phyloP scores from a whole-genome alignment of 2,888 invertebrate genomes.

The Rhogogaster chlorosoma region DNA sequence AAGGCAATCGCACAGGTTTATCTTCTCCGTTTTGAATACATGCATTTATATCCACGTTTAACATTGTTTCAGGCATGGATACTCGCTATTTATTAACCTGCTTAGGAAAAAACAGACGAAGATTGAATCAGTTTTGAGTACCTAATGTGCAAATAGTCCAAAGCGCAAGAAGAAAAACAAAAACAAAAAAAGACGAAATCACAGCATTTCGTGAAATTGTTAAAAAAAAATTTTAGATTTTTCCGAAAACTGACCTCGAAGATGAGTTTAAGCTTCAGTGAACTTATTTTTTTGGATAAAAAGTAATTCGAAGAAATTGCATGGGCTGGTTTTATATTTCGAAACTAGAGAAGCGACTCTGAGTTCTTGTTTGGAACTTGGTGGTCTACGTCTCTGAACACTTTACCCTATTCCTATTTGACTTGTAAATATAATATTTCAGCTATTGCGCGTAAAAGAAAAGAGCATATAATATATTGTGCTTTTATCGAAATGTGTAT shows the following conservation, averaged over 20 bases:
- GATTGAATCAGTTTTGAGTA: not conserved
- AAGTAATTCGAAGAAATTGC: not conserved
- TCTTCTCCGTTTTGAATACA: not conserved
- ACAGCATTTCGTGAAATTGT: too few species aligned
- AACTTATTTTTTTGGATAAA: not conserved
- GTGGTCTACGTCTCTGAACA: not conserved
- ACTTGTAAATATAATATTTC: not conserved
- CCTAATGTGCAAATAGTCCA: not conserved
- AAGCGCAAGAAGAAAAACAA: too few species aligned
- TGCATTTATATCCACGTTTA: not conserved
- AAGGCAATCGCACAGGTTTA: constrained; percentile 5
- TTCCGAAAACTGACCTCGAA: too few species aligned
- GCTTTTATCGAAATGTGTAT: not conserved
- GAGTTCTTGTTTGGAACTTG: not conserved
- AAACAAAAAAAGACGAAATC: too few species aligned
- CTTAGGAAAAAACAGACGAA: not conserved
- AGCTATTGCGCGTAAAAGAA: not conserved
- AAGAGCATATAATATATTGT: not conserved
- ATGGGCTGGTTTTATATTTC: not conserved
- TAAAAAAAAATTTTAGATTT: too few species aligned
- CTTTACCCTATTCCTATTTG: not conserved
- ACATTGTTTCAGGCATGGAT: not conserved
- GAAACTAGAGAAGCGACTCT: not conserved
- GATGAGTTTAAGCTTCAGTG: too few species aligned
- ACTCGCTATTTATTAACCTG: not conserved